Conservation (phyloP, 2,888 invertebrate genomes). For the Antheraea yamamai region DNA sequence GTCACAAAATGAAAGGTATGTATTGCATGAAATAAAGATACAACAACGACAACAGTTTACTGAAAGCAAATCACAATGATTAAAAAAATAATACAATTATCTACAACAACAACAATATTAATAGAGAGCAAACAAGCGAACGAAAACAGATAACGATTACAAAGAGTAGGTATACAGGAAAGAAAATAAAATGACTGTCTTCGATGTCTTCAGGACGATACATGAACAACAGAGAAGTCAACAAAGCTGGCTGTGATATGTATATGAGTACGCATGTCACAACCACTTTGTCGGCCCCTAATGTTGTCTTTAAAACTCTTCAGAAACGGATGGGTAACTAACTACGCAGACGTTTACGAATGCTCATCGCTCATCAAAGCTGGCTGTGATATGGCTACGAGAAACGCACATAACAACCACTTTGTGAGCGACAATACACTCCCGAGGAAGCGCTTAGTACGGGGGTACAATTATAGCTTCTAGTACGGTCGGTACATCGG, state of each 20-base stretch:
- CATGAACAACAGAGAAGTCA: slow-evolving; percentile 48
- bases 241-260: slow-evolving; percentile 98
- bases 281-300: slow-evolving; percentile 89
- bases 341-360: slow-evolving; percentile 23
- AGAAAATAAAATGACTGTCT: not conserved
- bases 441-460: slow-evolving; percentile 28
- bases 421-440: slow-evolving; percentile 88
- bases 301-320: slow-evolving; percentile 10
- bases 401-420: slow-evolving; percentile 91
- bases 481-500: slow-evolving; percentile 52
- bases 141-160: not conserved
- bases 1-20: not conserved
- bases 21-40: slow-evolving; percentile 1
- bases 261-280: slow-evolving; percentile 85
- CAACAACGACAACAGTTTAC: slow-evolving; percentile 3
- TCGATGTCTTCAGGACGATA: slow-evolving; percentile 19
- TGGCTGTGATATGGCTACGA: slow-evolving; percentile 95
- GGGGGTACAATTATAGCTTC: slow-evolving; percentile 6
- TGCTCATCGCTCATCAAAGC: slow-evolving; percentile 95
- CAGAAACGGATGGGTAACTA: not conserved
- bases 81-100: not conserved
- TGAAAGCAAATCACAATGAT: slow-evolving; percentile 8
- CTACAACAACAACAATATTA: slow-evolving; percentile 13
- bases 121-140: slow-evolving; percentile 10
- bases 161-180: slow-evolving; percentile 9